Conservation (phyloP, 2,888 invertebrate genomes). For the Pollenia amentaria region DNA sequence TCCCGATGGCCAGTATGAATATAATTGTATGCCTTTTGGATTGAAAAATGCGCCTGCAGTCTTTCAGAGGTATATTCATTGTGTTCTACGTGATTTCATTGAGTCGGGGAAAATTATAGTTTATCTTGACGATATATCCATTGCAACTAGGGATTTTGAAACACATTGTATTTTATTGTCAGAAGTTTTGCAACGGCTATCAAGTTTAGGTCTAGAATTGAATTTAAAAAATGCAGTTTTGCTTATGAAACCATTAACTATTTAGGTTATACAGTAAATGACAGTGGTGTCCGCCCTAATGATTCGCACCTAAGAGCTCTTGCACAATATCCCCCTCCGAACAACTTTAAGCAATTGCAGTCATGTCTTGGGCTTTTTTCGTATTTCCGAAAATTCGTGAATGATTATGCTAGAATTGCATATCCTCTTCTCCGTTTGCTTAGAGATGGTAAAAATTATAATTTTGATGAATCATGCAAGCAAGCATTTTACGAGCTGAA, state of each 20-base stretch:
- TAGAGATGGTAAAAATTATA: slow-evolving; percentile 24
- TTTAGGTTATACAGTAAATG: slow-evolving; percentile 48
- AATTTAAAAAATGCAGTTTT: slow-evolving; percentile 32
- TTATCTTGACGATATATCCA: slow-evolving; percentile 39
- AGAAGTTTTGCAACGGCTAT: neutral
- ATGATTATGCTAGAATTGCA: neutral
- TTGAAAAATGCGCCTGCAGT: slow-evolving; percentile 45
- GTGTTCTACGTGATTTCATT: slow-evolving; percentile 30
- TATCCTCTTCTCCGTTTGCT: slow-evolving; percentile 51
- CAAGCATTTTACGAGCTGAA: slow-evolving; percentile 37
- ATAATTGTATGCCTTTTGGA: slow-evolving; percentile 51
- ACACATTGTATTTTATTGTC: neutral
- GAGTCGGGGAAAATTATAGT: slow-evolving; percentile 33
- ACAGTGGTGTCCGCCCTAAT: slow-evolving; percentile 46
- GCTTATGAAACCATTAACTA: slow-evolving; percentile 40
- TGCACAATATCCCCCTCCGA: slow-evolving; percentile 41
- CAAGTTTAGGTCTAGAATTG: slow-evolving; percentile 12
- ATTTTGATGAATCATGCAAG: slow-evolving; percentile 42
- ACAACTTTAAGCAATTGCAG: slow-evolving; percentile 47
- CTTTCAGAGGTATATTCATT: slow-evolving; percentile 32
- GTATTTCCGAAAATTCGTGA: slow-evolving; percentile 47
- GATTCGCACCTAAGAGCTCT: slow-evolving; percentile 18
- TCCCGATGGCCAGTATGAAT: slow-evolving; percentile 56
- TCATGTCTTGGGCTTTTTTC: slow-evolving; percentile 68
- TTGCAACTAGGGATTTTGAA: neutral